phyloP scores from a whole-genome alignment of 2,797 vertebrate genomes.

The Cottoperca gobio region DNA sequence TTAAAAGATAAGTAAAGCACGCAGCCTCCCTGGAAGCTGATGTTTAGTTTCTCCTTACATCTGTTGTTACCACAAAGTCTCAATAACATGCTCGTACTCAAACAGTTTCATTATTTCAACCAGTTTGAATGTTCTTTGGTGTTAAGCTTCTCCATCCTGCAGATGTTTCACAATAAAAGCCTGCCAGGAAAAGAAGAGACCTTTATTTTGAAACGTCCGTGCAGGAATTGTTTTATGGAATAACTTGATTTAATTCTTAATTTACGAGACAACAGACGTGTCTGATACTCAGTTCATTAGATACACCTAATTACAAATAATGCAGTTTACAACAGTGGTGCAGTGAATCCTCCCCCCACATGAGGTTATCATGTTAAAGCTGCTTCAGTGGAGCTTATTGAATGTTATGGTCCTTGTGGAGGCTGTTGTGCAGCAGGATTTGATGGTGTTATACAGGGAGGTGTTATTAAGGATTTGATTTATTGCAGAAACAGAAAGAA shows the following conservation, averaged over 20 bases:
- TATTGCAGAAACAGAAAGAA: slow-evolving; percentile 28
- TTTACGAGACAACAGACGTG: neutral
- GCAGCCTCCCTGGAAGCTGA: neutral
- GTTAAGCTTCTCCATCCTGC: neutral
- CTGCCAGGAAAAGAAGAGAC: neutral
- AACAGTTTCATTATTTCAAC: neutral
- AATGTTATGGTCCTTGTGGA: neutral
- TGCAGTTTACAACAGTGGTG: neutral
- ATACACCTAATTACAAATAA: neutral
- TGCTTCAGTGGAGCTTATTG: neutral
- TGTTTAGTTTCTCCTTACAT: neutral
- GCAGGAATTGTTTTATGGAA: neutral
- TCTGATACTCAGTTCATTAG: neutral
- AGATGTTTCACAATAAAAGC: slow-evolving; percentile 13
- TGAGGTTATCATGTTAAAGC: neutral
- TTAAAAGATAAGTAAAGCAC: neutral
- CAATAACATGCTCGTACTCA: neutral
- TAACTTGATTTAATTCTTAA: too few species aligned
- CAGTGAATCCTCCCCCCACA: neutral
- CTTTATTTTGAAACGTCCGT: slow-evolving; percentile 2
- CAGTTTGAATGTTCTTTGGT: neutral
- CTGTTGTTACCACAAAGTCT: neutral
- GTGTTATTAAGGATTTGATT: slow-evolving; percentile 30
- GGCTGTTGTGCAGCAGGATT: slow-evolving; percentile 1
- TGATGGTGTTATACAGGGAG: slow-evolving; percentile 1